phyloP scores from a whole-genome alignment of 2,113 vertebrate species.

The Garra rufa region DNA sequence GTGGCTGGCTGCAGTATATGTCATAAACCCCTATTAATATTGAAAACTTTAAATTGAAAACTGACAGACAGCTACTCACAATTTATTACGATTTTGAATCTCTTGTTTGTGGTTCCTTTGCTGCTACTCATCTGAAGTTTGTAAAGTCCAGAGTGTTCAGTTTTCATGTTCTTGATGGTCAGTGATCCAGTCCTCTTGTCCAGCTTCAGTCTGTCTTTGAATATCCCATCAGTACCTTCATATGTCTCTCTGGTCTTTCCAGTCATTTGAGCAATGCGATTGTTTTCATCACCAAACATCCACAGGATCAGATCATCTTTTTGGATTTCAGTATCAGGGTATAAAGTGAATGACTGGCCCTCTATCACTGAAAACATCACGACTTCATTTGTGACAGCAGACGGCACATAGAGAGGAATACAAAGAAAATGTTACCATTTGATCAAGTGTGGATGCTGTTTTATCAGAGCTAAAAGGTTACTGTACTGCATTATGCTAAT shows the following conservation, averaged over 20 bases:
- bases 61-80: background rate
- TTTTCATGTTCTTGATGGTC: background rate
- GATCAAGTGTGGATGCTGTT: background rate
- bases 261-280: background rate
- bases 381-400: background rate
- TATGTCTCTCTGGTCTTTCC: background rate
- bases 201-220: background rate
- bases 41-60: too few relatives aligned
- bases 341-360: background rate
- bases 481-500: background rate
- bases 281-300: background rate
- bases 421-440: background rate
- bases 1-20: too few relatives aligned
- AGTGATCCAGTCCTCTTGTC: conserved; percentile 2
- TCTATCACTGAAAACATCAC: background rate
- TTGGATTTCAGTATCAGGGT: background rate
- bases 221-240: background rate
- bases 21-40: too few relatives aligned
- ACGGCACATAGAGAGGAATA: background rate
- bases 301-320: background rate
- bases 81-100: background rate
- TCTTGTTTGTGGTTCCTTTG: conserved; percentile 1
- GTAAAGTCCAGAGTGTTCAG: background rate
- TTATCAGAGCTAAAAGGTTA: too few relatives aligned
- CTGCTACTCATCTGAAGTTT: background rate